These are phyloP conservation scores for Laterallus jamaicensis DNA, from an alignment of 2,113 vertebrate genomes.

Conservation along the genomic window DNA sequence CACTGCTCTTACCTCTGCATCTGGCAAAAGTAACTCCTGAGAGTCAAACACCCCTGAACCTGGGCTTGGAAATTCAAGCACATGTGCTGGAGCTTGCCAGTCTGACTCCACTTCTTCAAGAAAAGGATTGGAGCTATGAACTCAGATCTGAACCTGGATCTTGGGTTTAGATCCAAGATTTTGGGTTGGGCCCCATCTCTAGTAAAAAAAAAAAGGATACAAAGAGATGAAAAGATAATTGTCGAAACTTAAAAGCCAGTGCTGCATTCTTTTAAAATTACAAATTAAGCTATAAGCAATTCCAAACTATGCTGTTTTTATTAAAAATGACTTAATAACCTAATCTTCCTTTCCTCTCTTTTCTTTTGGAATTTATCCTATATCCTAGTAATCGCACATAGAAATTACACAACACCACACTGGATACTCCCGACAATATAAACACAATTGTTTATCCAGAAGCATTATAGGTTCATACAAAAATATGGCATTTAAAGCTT, in stretches of 20 bases:
- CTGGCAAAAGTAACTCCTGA: background rate
- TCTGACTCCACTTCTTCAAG: background rate
- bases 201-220: slow-evolving; percentile 41
- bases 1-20: background rate
- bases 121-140: background rate
- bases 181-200: slow-evolving; percentile 37
- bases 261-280: slow-evolving; percentile 71
- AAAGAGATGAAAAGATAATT: slow-evolving; percentile 69
- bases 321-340: slow-evolving; percentile 76
- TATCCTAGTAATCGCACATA: slow-evolving; percentile 68
- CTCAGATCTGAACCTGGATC: slow-evolving; percentile 37
- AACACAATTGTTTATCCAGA: slow-evolving; percentile 81
- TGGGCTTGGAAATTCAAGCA: background rate
- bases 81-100: background rate
- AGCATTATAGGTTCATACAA: slow-evolving; percentile 82
- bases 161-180: slow-evolving; percentile 48
- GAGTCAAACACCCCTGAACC: background rate
- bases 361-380: slow-evolving; percentile 68
- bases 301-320: slow-evolving; percentile 70
- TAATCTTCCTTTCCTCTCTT: slow-evolving; percentile 67
- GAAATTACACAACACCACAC: slow-evolving; percentile 63
- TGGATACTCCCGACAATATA: slow-evolving; percentile 69
- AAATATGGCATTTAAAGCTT: slow-evolving; percentile 81
- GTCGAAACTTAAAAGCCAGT: slow-evolving; percentile 56
- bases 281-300: slow-evolving; percentile 71